Percentiles rank a stretch among this genome's conserved stretches.
phyloP scores from a whole-genome alignment of 2,113 vertebrate genomes.

The Anhinga rufa region DNA sequence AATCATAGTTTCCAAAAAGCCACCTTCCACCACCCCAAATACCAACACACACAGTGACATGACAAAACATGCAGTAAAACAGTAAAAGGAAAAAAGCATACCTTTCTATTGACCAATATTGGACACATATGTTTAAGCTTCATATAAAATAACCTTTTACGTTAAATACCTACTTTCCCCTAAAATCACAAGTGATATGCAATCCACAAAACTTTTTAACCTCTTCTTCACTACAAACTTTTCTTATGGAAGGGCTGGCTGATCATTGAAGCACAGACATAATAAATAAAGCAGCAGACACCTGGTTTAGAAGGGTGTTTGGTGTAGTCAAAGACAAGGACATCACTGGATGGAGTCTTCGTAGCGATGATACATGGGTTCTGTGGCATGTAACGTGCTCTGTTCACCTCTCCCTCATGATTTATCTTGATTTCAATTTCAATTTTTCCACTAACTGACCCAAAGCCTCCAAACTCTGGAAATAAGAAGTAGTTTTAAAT shows the following conservation, averaged over 20 bases:
- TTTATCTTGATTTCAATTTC: slow-evolving; percentile 99
- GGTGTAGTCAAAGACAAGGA: slow-evolving; percentile 98
- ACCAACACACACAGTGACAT: fast-evolving
- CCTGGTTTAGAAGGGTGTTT: slow-evolving; percentile 98
- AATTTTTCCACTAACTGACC: slow-evolving; percentile 97
- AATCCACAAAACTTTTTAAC: not conserved
- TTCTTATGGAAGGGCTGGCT: not conserved
- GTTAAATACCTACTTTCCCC: not conserved
- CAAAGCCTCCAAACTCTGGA: slow-evolving; percentile 97
- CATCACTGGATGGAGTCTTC: slow-evolving; percentile 96
- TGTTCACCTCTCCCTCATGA: slow-evolving; percentile 97
- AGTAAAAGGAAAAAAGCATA: not conserved
- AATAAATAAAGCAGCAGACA: slow-evolving; percentile 16
- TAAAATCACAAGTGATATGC: not conserved
- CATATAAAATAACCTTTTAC: not conserved
- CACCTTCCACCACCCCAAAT: not conserved
- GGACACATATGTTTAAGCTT: fast-evolving
- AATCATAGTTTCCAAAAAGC: not conserved
- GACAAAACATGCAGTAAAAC: not conserved
- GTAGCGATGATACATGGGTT: slow-evolving; percentile 98
- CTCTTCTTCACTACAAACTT: not conserved
- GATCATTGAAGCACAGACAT: not conserved
- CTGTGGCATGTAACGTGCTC: slow-evolving; percentile 98
- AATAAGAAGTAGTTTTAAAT: not conserved
- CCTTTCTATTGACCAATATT: not conserved